Base-by-base conservation (phyloP, 1,140 invertebrate species). In the Atopsyche davidsoni region DNA sequence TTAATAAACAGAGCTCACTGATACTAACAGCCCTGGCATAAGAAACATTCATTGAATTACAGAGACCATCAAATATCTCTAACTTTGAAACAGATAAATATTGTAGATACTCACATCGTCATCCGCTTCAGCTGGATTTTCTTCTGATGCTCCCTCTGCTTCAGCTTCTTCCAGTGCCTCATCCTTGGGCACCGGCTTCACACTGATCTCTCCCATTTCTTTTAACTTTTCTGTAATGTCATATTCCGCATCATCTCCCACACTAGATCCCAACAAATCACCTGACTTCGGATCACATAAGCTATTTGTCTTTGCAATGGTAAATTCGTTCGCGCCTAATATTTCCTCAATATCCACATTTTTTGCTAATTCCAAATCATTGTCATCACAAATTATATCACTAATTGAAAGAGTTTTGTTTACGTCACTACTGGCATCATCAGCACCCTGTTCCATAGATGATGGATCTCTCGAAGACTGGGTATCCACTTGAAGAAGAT, bases 221-320 rank as follows among this genome's bases (percentile, higher is more conserved):
- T 77, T 76, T 25, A 78, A 60, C 57, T 79, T 79, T 44, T 77
- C 75, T 31, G 73, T 71, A 24, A 77, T 73, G 59, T 78, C 75
- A 21, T 51, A 51, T 18, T 51, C 48, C n/a, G 34, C 41, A 25
- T 51, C 48, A 25, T 51, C 48, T n/a, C 48, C 48, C 11, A 22
- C 32, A 17, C 45, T 31, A n/a, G 48, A 9, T 24, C 60, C 62
- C 45, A 71, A 61, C 22, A 69, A 57, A 4, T 70, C 69, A 35
- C 66, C 66, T 14, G 62, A 57, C n/a, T 59, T 13, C n/a, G 28
- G n/a, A 28, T 28, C 24, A 28, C n/a, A 28, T 17, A 16, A 4
- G 18, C 39, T 9, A n/a, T 10, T 35, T 43, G 19, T 22, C 22
- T 51, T 69, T 13, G 67, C 69, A 51, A 69, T 55, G 59, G 69